Evolutionary conservation across 2,797 vertebrate genomes (phyloP), one percentile per base, ranked within the genome.

Genomic region (Dicrostonyx torquatus): DNA sequence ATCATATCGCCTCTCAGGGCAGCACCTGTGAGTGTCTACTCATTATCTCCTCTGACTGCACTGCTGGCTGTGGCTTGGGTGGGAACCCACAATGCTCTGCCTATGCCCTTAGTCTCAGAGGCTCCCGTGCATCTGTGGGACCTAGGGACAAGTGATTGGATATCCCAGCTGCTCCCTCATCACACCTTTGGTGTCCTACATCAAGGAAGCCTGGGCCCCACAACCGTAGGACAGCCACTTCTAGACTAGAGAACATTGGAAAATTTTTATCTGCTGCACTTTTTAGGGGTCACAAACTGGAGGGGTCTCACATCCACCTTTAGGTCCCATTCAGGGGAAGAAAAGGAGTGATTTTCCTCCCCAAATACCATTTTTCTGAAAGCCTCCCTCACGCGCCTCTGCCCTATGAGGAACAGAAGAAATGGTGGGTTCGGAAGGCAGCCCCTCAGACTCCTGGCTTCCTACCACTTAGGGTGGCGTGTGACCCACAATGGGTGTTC

Each of bases 401-500:
- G 40, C 24, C 29, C 14, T 53, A 6, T 62, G 37, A 82, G 82
- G 75, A 76, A 24, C 10, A 34, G 17, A 37, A 43, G 58, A 48
- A 34, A 70, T 55, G 34, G 43, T 37, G 11, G 60, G 34, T 24
- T 22, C 20, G 34, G 64, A n/a, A 45, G 2, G 70, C 29, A 20
- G 17, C 58, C 48, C 53, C 40, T 24, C 40, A 53, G 70, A 91
- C 83, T 43, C 10, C 1, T 37, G 40, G 18, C 29, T 77, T 31
- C 1, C 24, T 29, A 68, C 24, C 40, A 40, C 77, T 64, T 3
- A 5, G 45, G 43, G 17, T 26, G 10, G 10, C 9, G 17, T 4
- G 3, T 26, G 10, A 22, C 0, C 0, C 17, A 24, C 37, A n/a
- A 10, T 6, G 14, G 34, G 18, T 9, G 4, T 45, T 43, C 22